Conservation (phyloP, 2,888 invertebrate genomes). For the Hyposoter dolosus region DNA sequence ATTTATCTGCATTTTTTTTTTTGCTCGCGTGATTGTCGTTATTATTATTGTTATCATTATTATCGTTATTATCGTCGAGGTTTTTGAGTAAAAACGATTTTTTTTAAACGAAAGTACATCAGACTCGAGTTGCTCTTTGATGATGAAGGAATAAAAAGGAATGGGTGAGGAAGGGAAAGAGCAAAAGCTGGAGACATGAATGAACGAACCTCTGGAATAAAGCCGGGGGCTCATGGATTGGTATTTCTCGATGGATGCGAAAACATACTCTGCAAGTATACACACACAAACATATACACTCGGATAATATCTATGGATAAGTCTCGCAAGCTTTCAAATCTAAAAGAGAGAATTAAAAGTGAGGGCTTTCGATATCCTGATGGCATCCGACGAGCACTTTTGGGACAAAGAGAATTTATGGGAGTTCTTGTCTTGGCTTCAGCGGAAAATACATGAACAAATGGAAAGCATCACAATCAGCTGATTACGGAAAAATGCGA, state of each 20-base stretch:
- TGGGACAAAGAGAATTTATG: slow-evolving; percentile 51
- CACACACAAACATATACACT: neutral
- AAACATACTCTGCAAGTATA: slow-evolving; percentile 17
- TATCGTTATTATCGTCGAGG: slow-evolving; percentile 56
- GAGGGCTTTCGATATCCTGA: slow-evolving; percentile 53
- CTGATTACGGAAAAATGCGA: neutral
- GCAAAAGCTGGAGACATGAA: slow-evolving; percentile 15
- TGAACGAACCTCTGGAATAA: slow-evolving; percentile 60
- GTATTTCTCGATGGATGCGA: slow-evolving; percentile 67
- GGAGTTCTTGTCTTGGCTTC: slow-evolving; percentile 37
- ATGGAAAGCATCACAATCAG: slow-evolving; percentile 1
- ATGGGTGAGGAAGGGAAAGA: slow-evolving; percentile 23
- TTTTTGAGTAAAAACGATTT: slow-evolving; percentile 51
- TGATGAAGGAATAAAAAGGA: slow-evolving; percentile 53
- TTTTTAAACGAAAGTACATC: slow-evolving; percentile 48
- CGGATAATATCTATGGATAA: slow-evolving; percentile 29
- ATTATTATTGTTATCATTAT: slow-evolving; percentile 60
- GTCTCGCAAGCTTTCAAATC: slow-evolving; percentile 49
- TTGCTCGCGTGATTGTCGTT: slow-evolving; percentile 42
- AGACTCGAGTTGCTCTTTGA: slow-evolving; percentile 59
- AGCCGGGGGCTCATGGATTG: slow-evolving; percentile 63
- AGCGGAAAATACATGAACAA: slow-evolving; percentile 20
- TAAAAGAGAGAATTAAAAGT: slow-evolving; percentile 42
- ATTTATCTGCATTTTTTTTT: slow-evolving; percentile 39
- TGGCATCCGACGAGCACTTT: slow-evolving; percentile 59